These are phyloP conservation scores for Marisa cornuarietis DNA, from an alignment of 1,140 invertebrate genomes.

Conservation along the genomic window DNA sequence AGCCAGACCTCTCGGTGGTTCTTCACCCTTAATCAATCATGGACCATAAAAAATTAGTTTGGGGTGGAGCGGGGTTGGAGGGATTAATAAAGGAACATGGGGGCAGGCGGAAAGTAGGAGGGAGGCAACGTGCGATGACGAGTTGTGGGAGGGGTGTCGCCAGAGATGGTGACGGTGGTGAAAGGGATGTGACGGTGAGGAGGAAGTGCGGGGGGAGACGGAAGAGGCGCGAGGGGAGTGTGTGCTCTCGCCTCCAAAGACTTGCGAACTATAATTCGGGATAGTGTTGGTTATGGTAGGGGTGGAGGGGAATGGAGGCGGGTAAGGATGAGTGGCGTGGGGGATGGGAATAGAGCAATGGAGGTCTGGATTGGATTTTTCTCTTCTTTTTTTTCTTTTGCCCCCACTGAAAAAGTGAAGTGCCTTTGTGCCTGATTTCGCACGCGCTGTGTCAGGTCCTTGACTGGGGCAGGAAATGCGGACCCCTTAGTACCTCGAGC, in stretches of 20 bases:
- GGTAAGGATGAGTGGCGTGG: no score
- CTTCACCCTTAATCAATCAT: constrained; percentile 10
- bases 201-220: neutral
- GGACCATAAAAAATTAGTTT: neutral
- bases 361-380: no score
- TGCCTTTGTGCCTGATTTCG: constrained; percentile 8
- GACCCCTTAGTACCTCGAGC: neutral
- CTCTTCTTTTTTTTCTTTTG: no score
- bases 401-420: constrained; percentile 1
- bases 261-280: no score
- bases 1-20: constrained; percentile 1
- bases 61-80: neutral
- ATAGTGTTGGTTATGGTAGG: no score
- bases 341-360: no score
- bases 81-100: neutral
- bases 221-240: no score
- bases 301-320: no score
- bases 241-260: no score
- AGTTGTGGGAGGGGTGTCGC: neutral
- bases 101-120: no score
- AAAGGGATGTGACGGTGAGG: neutral
- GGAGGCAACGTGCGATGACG: neutral
- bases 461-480: constrained; percentile 7
- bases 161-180: neutral
- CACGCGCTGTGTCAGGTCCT: constrained; percentile 8